These are phyloP conservation scores for Tolmerus cingulatus DNA, from an alignment of 2,888 invertebrate species.

Conservation along the genomic window DNA sequence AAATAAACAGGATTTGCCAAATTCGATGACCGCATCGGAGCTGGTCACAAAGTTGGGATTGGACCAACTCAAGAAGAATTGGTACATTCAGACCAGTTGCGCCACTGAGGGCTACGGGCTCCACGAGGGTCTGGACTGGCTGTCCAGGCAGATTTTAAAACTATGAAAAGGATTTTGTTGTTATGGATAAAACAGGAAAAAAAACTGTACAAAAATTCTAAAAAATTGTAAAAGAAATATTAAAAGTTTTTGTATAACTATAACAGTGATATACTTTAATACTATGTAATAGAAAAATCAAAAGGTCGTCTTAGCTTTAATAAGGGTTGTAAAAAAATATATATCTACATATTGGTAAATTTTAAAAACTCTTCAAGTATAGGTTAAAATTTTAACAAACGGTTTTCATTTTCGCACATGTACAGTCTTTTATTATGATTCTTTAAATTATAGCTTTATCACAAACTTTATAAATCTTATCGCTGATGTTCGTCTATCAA, in stretches of 20 bases:
- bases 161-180: not conserved
- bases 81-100: conserved; percentile 51
- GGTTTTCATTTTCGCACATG: not conserved
- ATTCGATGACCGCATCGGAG: conserved; percentile 51
- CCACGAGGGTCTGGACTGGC: conserved; percentile 52
- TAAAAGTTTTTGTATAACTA: not conserved
- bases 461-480: not conserved
- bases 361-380: too few species aligned
- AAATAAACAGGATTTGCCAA: conserved; percentile 57
- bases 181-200: not conserved
- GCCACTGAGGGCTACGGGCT: conserved; percentile 50
- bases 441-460: not conserved
- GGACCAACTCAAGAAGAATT: conserved; percentile 50
- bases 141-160: conserved; percentile 49
- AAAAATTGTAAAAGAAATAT: not conserved
- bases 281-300: too few species aligned
- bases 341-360: too few species aligned
- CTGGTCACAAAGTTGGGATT: conserved; percentile 49
- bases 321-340: too few species aligned
- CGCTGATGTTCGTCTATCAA: not conserved
- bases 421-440: not conserved
- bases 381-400: not conserved
- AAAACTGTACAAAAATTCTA: not conserved
- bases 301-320: too few species aligned
- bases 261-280: not conserved